Evolutionary conservation across 1,140 invertebrate genomes (phyloP).

Genomic region (Lasaia peninsularis): DNA sequence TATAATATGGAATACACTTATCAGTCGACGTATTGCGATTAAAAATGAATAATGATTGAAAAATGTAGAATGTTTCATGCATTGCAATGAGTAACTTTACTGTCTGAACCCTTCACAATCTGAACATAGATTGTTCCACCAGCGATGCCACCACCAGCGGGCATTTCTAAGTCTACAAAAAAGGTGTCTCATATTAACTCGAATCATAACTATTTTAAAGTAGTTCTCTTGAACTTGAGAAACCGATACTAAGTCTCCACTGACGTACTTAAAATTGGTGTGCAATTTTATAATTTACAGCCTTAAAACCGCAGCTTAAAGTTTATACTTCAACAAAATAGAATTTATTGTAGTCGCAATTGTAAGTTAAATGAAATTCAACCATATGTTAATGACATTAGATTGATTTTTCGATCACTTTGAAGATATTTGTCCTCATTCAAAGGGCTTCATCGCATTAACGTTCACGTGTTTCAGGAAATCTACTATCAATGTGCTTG

Average conservation of each 20-base stretch:
- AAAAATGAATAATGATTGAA: no score
- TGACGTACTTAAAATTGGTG: neutral
- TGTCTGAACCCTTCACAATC: no score
- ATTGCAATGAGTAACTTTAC: no score
- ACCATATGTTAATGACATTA: neutral
- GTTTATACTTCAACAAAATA: constrained; percentile 4
- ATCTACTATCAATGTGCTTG: constrained; percentile 27
- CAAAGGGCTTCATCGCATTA: constrained; percentile 51
- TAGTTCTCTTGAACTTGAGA: constrained; percentile 24
- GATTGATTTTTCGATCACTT: neutral
- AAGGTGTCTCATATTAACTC: neutral
- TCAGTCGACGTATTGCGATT: no score
- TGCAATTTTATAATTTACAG: neutral
- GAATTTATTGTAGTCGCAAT: neutral
- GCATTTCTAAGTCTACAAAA: neutral
- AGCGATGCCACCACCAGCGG: no score
- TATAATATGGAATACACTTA: no score
- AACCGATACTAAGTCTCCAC: constrained; percentile 11
- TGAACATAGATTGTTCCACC: no score
- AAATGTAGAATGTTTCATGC: no score
- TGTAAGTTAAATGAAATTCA: neutral
- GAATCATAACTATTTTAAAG: neutral
- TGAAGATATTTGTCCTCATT: constrained; percentile 33
- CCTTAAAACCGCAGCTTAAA: neutral
- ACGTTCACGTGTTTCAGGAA: constrained; percentile 38